These are phyloP conservation scores for Serripes groenlandicus DNA, from an alignment of 2,888 invertebrate genomes.

Conservation along the genomic window DNA sequence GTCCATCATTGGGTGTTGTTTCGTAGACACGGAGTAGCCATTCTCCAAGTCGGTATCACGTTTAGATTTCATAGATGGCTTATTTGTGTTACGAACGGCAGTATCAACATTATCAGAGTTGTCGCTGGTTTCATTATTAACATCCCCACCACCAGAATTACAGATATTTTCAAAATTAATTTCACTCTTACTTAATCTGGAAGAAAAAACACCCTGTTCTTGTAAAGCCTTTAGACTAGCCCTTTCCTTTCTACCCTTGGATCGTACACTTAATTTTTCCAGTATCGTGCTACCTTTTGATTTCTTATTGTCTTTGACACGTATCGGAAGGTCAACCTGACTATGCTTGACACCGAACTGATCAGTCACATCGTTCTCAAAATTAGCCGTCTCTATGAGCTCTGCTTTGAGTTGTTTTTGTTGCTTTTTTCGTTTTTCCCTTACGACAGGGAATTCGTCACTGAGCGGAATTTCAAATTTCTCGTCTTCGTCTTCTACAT, in stretches of 20 bases:
- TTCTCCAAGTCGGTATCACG: conserved; percentile 46
- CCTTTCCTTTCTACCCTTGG: conserved; percentile 77
- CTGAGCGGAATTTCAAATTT: conserved; percentile 70
- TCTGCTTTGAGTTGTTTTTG: conserved; percentile 30
- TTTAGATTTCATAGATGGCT: conserved; percentile 23
- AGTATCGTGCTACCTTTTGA: conserved; percentile 76
- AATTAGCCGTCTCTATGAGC: not conserved
- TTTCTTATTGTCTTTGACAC: conserved; percentile 76
- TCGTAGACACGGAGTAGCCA: conserved; percentile 45
- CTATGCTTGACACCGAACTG: not conserved
- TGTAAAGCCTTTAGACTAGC: conserved; percentile 80
- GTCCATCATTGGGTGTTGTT: conserved; percentile 63
- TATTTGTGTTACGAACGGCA: not conserved
- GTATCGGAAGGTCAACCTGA: conserved; percentile 74
- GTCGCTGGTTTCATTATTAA: conserved; percentile 26
- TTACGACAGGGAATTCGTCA: conserved; percentile 67
- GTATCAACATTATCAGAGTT: conserved; percentile 6
- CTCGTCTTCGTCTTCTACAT: conserved; percentile 59
- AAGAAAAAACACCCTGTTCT: conserved; percentile 81
- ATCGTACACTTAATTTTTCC: conserved; percentile 79
- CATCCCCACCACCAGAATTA: conserved; percentile 32
- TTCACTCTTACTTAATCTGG: conserved; percentile 76
- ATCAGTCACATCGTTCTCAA: not conserved
- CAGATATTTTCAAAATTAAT: conserved; percentile 74
- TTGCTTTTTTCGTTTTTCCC: conserved; percentile 64